phyloP scores from a whole-genome alignment of 2,797 vertebrate species.

The Epinephelus coioides region DNA sequence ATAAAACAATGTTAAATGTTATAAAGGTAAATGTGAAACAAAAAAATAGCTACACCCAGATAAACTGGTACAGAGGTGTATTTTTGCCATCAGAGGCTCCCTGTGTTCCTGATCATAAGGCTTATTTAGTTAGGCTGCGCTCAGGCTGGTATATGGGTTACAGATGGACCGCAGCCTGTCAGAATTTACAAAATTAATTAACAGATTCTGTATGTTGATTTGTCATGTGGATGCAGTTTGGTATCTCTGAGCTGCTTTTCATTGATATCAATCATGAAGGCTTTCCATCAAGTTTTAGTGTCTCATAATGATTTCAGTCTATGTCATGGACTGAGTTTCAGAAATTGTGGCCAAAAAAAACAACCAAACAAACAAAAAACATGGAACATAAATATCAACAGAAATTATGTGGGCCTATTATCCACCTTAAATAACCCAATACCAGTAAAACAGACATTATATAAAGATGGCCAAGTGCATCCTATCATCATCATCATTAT shows the following conservation, averaged over 20 bases:
- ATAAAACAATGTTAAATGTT: not conserved
- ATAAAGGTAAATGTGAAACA: not conserved
- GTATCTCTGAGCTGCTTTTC: not conserved
- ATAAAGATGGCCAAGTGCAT: slow-evolving; percentile 76
- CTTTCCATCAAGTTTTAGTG: not conserved
- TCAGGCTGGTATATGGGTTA: not conserved
- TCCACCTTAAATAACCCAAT: not conserved
- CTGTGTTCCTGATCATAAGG: slow-evolving; percentile 62
- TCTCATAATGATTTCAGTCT: not conserved
- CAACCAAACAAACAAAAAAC: not conserved
- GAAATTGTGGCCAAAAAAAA: not conserved
- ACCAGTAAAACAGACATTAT: slow-evolving; percentile 39
- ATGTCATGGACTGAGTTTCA: not conserved
- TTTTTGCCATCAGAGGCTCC: slow-evolving; percentile 58
- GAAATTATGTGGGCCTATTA: not conserved
- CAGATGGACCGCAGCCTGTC: not conserved
- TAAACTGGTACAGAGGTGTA: slow-evolving; percentile 20
- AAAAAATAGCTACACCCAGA: slow-evolving; percentile 46
- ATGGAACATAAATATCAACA: not conserved
- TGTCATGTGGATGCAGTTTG: not conserved
- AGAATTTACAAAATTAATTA: not conserved
- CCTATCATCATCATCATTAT: slow-evolving; percentile 17
- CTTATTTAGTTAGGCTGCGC: slow-evolving; percentile 35
- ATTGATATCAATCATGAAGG: not conserved
- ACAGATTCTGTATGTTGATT: not conserved